These are phyloP conservation scores for Acrossocheilus wenchowensis DNA, from an alignment of 2,797 vertebrate genomes.

Conservation along the genomic window DNA sequence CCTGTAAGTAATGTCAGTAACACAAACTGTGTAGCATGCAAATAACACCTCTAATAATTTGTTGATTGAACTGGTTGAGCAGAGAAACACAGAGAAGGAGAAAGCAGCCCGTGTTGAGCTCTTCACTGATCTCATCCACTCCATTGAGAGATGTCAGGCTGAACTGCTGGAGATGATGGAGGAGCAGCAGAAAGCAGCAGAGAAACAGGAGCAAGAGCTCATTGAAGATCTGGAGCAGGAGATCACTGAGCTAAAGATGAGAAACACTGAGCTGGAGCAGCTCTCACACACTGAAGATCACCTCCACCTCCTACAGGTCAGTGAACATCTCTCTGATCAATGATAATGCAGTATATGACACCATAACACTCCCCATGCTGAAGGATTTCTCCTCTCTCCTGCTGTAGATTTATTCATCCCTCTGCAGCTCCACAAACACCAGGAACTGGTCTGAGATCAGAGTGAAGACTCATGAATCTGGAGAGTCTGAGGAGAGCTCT, in stretches of 20 bases:
- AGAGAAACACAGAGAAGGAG: constrained; percentile 25
- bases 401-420: constrained; percentile 42
- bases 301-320: constrained; percentile 34
- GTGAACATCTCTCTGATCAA: background rate
- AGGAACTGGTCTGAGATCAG: constrained; percentile 47
- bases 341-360: background rate
- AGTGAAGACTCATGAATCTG: background rate
- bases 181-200: no score
- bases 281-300: constrained; percentile 36
- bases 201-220: no score
- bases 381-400: constrained; percentile 3
- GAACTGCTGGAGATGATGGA: background rate
- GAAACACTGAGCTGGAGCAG: constrained; percentile 36
- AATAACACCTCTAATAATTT: no score
- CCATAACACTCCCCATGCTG: background rate
- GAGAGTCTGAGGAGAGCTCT: constrained; percentile 44
- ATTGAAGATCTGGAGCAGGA: background rate
- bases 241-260: constrained; percentile 8
- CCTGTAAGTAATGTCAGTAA: no score
- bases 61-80: background rate
- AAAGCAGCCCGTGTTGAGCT: constrained; percentile 2
- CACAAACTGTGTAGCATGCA: no score
- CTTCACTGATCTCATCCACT: no score
- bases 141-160: background rate
- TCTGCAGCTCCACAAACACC: background rate